A percentile compares a stretch with the other conserved stretches of the same genome.
Conservation (phyloP, 1,140 invertebrate genomes). For the Thrips palmi region DNA sequence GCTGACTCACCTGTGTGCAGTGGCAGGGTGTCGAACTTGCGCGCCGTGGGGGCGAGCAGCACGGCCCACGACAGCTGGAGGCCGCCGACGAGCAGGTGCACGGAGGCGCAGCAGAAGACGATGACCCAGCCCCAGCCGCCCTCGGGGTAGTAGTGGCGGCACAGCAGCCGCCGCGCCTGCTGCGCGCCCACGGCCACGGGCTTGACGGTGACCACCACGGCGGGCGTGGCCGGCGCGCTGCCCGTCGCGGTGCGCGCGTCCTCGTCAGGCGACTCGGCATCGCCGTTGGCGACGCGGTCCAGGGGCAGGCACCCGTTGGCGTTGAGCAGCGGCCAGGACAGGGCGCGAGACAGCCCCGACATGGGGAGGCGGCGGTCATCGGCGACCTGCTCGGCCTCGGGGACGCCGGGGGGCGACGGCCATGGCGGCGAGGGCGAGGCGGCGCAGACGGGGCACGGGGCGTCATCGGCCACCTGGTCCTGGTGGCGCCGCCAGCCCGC, state of each 20-base stretch:
- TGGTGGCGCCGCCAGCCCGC: too few relatives aligned
- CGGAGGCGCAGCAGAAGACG: slow-evolving; percentile 38
- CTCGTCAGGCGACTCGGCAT: too few relatives aligned
- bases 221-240: neutral
- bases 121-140: slow-evolving; percentile 69
- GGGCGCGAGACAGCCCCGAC: slow-evolving; percentile 8
- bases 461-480: too few relatives aligned
- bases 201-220: slow-evolving; percentile 5
- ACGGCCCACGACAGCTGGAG: slow-evolving; percentile 31
- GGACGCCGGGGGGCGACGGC: too few relatives aligned
- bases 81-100: slow-evolving; percentile 44
- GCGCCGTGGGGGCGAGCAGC: too few relatives aligned
- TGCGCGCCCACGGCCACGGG: slow-evolving; percentile 13
- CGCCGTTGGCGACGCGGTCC: neutral
- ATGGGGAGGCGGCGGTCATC: too few relatives aligned
- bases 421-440: too few relatives aligned
- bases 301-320: too few relatives aligned
- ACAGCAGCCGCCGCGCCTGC: slow-evolving; percentile 19
- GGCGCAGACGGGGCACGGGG: too few relatives aligned
- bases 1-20: too few relatives aligned
- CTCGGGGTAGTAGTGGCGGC: slow-evolving; percentile 54
- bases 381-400: too few relatives aligned
- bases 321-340: slow-evolving; percentile 13
- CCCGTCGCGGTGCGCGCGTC: neutral
- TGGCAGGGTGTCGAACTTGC: slow-evolving; percentile 9